phyloP scores from a whole-genome alignment of 2,888 invertebrate species.

The Metacarcinus magister region DNA sequence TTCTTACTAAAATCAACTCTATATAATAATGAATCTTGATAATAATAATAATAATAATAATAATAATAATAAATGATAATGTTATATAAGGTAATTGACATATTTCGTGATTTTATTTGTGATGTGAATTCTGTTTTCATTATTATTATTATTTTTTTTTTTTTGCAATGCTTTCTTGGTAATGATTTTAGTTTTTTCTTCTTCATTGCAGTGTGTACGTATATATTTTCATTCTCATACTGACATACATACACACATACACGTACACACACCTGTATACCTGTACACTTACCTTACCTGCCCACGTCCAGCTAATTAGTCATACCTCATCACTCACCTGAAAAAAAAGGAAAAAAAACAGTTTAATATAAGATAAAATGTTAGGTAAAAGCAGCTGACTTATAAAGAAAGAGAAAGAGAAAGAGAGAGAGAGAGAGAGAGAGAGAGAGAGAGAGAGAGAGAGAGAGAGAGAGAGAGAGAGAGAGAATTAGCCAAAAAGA shows the following conservation, averaged over 20 bases:
- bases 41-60: no score
- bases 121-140: no score
- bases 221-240: background rate
- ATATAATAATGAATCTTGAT: no score
- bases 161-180: no score
- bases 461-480: conserved; percentile 60
- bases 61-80: no score
- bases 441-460: conserved; percentile 61
- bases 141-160: no score
- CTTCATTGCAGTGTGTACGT: no score
- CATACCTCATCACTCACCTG: conserved; percentile 26
- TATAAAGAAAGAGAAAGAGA: conserved; percentile 8
- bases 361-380: conserved; percentile 8
- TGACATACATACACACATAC: background rate
- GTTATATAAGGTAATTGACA: no score
- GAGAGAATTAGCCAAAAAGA: conserved; percentile 17
- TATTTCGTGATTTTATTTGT: no score
- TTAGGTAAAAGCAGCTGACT: background rate
- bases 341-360: no score
- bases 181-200: no score
- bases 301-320: background rate
- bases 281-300: background rate
- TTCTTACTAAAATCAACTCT: no score
- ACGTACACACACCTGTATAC: background rate
- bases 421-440: conserved; percentile 29